Conservation (phyloP, 2,113 vertebrate species). For the Boulengeromyrus knoepffleri region DNA sequence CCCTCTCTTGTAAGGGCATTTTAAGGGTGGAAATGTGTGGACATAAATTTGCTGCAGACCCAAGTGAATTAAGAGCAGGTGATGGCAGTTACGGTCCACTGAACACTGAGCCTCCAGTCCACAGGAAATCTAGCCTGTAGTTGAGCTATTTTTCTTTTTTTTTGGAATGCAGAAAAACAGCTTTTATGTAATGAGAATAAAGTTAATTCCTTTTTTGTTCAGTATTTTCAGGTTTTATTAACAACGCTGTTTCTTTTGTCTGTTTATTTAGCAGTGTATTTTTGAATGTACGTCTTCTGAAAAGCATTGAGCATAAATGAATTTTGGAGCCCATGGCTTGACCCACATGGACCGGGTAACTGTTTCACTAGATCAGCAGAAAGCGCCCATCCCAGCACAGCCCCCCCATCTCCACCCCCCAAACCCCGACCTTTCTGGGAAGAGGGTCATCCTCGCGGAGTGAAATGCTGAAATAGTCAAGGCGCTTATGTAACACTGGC, state of each 20-base stretch:
- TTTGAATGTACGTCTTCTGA: not conserved
- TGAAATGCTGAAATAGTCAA: not conserved
- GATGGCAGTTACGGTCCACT: not conserved
- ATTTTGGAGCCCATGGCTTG: not conserved
- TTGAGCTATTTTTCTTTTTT: not conserved
- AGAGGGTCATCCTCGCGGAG: not conserved
- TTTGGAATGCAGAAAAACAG: not conserved
- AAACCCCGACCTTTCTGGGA: conserved; percentile 5
- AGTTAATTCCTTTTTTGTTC: not conserved
- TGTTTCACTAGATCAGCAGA: conserved; percentile 14
- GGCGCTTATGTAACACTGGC: not conserved
- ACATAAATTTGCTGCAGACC: conserved; percentile 5
- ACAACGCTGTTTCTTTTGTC: not conserved
- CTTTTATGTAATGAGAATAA: not conserved
- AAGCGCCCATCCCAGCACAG: not conserved
- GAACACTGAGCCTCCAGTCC: not conserved
- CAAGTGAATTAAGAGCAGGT: not conserved
- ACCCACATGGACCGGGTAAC: not conserved
- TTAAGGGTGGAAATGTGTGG: not conserved
- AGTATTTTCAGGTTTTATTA: not conserved
- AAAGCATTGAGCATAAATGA: not conserved
- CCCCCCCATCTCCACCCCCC: not conserved
- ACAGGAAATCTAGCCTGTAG: not conserved
- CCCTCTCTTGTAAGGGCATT: not conserved
- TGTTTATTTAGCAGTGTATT: not conserved